Percentiles rank a stretch among this genome's conserved stretches.
Evolutionary conservation across 2,888 invertebrate genomes (phyloP).

Genomic region (Therioaphis trifolii): DNA sequence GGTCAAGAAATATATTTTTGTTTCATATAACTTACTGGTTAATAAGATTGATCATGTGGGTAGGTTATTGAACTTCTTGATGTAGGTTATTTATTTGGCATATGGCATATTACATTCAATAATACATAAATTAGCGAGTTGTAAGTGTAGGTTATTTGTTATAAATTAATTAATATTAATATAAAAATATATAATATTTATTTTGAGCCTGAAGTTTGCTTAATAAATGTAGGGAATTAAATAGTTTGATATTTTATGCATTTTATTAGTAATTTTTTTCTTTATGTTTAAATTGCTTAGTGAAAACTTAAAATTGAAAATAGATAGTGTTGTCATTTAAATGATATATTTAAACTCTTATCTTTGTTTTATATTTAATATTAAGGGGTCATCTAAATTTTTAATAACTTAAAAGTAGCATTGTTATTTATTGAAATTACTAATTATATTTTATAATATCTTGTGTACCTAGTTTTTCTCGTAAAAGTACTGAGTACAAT

Average conservation of each 20-base stretch:
- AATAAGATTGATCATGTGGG: neutral
- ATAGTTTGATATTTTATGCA: neutral
- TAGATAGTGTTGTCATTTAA: too few relatives aligned
- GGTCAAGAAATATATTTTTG: slow-evolving; percentile 1
- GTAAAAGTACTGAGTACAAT: too few relatives aligned
- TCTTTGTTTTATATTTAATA: too few relatives aligned
- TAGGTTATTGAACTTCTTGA: slow-evolving; percentile 46
- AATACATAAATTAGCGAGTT: neutral
- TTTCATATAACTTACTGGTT: neutral
- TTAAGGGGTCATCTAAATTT: too few relatives aligned
- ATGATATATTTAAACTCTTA: too few relatives aligned
- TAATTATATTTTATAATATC: too few relatives aligned
- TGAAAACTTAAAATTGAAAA: too few relatives aligned
- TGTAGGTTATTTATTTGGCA: slow-evolving; percentile 48
- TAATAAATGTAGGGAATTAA: neutral
- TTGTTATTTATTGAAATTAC: too few relatives aligned
- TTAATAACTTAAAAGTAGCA: too few relatives aligned
- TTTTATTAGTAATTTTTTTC: neutral
- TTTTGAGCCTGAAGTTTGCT: too few relatives aligned
- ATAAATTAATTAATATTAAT: neutral
- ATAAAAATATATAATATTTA: too few relatives aligned
- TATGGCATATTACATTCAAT: neutral
- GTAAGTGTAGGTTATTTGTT: neutral
- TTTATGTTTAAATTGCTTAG: neutral
- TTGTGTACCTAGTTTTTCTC: too few relatives aligned